Evolutionary conservation across 2,888 invertebrate species (phyloP), one percentile per base, ranked within the genome.

Genomic region (Acrobasis repandana): DNA sequence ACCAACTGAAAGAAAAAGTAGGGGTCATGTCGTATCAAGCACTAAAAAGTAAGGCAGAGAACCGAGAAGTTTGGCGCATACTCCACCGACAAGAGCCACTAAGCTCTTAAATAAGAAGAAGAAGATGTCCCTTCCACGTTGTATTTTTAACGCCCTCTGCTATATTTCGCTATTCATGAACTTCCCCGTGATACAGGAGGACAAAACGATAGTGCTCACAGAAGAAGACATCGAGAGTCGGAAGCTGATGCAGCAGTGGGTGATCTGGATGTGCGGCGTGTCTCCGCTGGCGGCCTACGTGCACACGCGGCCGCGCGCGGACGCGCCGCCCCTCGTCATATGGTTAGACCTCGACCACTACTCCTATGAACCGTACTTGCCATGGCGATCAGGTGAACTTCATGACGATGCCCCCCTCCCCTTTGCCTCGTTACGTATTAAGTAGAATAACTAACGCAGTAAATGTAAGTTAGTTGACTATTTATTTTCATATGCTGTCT

Each of bases 301-400:
- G 15, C 83, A 86, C 63, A 86, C 86, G 11, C 72, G 86, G 16
- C 86, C 88, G 1, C 68, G 83, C 28, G 79, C 80, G 0, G 76
- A 82, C 16, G 57, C 76, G 0, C 82, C 84, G 14, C 90, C 88
- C 8, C 79, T 91, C 36, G 89, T 91, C 89, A 88, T 91, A 77
- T 91, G 91, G 90, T 89, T 62, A 63, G 71, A 50, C 6, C 6
- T 34, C 14, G 20, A 2, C 20, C 20, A 20, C 20, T 20, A 10
- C 4, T 28, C 1, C 20, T 15, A n/a, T 58, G 34, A 57, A 33
- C 46, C 38, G 34, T 34, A 46, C 10, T 43, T 9, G 14, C 3
- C 46, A 5, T 56, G 38, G 38, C 14, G 11, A 14, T 38, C 9
- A 38, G 38, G 38, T 38, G 11, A 14, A 38, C 11, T 1, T 28